A percentile compares a stretch with the other conserved stretches of the same genome.
Evolutionary conservation across 2,888 invertebrate genomes (phyloP).

Genomic region (Taphrorychus bicolor): DNA sequence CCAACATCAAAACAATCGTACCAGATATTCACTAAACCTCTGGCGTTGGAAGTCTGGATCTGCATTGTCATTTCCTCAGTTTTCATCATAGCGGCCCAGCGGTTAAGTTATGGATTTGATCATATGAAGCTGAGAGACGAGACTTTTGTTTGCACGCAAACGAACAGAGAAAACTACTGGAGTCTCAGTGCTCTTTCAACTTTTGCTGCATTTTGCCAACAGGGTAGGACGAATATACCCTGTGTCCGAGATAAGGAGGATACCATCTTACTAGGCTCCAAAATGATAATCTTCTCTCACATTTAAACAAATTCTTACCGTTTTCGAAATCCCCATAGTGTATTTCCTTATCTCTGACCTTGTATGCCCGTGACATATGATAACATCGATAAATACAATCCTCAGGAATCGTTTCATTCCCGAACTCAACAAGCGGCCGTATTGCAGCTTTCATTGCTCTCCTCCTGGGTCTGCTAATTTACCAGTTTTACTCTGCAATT

Average conservation of each 20-base stretch:
- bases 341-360: too few species aligned
- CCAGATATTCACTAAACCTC: constrained; percentile 51
- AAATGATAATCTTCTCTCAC: too few species aligned
- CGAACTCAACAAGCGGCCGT: constrained; percentile 48
- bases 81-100: constrained; percentile 44
- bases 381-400: background rate
- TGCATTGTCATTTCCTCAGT: constrained; percentile 43
- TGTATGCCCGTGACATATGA: too few species aligned
- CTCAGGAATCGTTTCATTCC: constrained; percentile 47
- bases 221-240: constrained; percentile 52
- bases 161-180: constrained; percentile 45
- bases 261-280: too few species aligned
- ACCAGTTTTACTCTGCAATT: constrained; percentile 73
- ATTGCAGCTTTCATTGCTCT: constrained; percentile 50
- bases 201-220: constrained; percentile 53
- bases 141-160: too few species aligned
- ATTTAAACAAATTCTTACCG: too few species aligned
- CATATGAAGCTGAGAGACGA: background rate
- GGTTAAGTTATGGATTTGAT: constrained; percentile 36
- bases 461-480: constrained; percentile 59
- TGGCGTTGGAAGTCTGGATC: constrained; percentile 50
- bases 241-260: too few species aligned
- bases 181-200: constrained; percentile 47
- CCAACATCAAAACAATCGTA: constrained; percentile 49
- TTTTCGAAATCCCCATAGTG: too few species aligned